Evolutionary conservation across 2,113 vertebrate genomes (phyloP), one percentile per base, ranked within the genome.

Genomic region (Otolemur garnettii): DNA sequence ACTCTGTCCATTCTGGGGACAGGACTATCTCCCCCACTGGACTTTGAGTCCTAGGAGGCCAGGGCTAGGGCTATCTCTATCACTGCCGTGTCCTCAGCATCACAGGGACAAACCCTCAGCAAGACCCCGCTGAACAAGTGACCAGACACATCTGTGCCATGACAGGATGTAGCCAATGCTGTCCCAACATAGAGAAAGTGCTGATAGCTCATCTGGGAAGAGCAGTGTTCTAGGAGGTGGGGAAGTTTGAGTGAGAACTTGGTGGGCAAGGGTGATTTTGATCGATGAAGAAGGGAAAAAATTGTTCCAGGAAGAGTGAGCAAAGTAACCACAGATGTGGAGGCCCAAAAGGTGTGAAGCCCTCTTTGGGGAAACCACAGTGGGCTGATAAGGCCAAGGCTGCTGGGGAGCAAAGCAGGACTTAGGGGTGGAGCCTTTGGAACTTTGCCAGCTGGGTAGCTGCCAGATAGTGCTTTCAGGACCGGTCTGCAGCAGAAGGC

Each of bases 231-330:
- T 21, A 17, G 42, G 22, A 55, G 45, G 59, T 24, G 19, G 22
- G 15, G 19, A 5, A 21, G 45, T 38, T 18, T 38, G 22, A 57
- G 24, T 38, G 50, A 45, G 87, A 59, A 14, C 12, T 53, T 10
- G 4, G 57, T 28, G 59, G 72, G 33, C 66, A 66, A 59, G 21
- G 6, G 30, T 30, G 74, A 14, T 79, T 85, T 66, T 68, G n/a
- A 81, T 0, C 0, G 9, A 64, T 17, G 60, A 74, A 55, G 53
- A 59, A 59, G 50, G 77, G 68, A 28, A 59, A 33, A 33, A n/a
- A 7, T 42, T 19, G 69, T 84, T 83, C 78, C 55, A n/a, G 82
- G 87, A 95, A 95, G 90, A 26, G 4, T 53, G 80, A 86, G 13
- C 50, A 68, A 74, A 18, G 0, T 28, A 6, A 80, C 21, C 60